phyloP scores from a whole-genome alignment of 2,797 vertebrate species.

The Serranus cabrilla region DNA sequence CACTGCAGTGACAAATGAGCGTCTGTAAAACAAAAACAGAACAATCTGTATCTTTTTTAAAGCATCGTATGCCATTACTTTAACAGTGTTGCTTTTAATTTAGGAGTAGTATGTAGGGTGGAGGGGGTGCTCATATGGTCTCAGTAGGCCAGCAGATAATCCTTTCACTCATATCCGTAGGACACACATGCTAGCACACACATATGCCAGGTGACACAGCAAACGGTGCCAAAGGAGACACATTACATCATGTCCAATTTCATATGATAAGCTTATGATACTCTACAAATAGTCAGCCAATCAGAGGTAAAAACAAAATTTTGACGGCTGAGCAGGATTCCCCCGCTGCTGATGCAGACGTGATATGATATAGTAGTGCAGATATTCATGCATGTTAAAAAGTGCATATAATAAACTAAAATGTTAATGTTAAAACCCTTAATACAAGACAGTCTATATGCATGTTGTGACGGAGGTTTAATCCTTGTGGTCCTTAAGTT shows the following conservation, averaged over 20 bases:
- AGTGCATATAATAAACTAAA: background rate
- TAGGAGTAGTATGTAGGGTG: constrained; percentile 30
- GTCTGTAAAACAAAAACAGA: constrained; percentile 9
- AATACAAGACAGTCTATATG: background rate
- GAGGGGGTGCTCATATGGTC: constrained; percentile 69
- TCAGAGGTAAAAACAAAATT: constrained; percentile 26
- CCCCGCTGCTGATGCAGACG: background rate
- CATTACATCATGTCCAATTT: constrained; percentile 52
- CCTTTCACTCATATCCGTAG: constrained; percentile 76
- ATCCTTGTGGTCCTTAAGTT: background rate
- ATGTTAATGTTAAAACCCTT: background rate
- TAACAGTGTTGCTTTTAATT: constrained; percentile 51
- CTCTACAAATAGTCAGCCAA: constrained; percentile 28
- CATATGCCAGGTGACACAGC: constrained; percentile 62
- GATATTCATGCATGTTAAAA: background rate
- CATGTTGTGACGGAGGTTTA: background rate
- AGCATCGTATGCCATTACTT: constrained; percentile 12
- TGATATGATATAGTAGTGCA: background rate
- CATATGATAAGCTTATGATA: constrained; percentile 24
- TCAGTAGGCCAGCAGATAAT: constrained; percentile 77
- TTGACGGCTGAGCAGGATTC: constrained; percentile 27
- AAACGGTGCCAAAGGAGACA: constrained; percentile 58
- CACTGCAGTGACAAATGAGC: constrained; percentile 18
- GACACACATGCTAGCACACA: constrained; percentile 64
- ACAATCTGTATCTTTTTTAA: background rate